A percentile compares a stretch with the other conserved stretches of the same genome.
phyloP scores from a whole-genome alignment of 2,113 vertebrate species.

The Setophaga petechia region DNA sequence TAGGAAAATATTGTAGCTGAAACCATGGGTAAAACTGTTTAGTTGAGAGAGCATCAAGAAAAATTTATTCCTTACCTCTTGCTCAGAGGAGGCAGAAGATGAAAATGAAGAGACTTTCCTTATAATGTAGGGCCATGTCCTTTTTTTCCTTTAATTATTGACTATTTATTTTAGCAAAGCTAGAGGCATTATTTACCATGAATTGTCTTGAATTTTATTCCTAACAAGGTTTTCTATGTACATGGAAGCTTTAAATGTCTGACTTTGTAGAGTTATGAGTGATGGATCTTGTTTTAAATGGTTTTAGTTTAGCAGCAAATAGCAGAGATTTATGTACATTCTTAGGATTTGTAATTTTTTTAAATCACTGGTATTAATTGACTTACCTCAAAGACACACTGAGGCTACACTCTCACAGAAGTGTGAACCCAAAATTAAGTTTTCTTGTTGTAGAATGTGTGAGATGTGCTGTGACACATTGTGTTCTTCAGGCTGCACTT shows the following conservation, averaged over 20 bases:
- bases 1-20: neutral
- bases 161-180: conserved; percentile 25
- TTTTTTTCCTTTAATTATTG: neutral
- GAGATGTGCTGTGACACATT: neutral
- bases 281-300: neutral
- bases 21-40: neutral
- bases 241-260: neutral
- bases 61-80: neutral
- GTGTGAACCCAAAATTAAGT: neutral
- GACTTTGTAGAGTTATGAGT: neutral
- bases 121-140: neutral
- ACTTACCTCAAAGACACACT: neutral
- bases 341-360: neutral
- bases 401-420: neutral
- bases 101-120: neutral
- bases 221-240: neutral
- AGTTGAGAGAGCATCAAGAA: neutral
- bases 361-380: neutral
- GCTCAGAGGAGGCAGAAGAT: neutral
- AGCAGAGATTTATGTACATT: neutral
- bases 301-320: neutral
- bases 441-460: neutral
- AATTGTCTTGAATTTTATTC: neutral
- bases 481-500: neutral
- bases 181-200: neutral